Evolutionary conservation across 2,888 invertebrate genomes (phyloP).

Genomic region (Hyles lineata): DNA sequence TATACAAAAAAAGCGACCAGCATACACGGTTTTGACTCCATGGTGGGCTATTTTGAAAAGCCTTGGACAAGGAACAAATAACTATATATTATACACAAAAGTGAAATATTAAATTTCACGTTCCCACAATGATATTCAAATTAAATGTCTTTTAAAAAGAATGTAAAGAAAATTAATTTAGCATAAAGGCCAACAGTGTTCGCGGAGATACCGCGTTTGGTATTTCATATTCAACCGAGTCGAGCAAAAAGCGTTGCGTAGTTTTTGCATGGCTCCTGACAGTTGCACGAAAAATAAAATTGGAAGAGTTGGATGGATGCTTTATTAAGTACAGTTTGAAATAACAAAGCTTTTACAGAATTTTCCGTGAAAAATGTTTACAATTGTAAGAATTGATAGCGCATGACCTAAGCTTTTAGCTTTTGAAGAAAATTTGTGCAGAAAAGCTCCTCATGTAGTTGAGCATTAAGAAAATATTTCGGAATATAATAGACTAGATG

Average conservation of each 20-base stretch:
- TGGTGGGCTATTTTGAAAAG: no score
- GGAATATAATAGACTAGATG: no score
- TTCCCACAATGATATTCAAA: not conserved
- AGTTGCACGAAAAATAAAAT: slow-evolving; percentile 11
- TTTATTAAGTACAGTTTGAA: not conserved
- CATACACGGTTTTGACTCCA: no score
- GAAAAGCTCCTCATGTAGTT: no score
- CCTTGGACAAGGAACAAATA: no score
- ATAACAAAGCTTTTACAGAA: not conserved
- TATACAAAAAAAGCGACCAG: no score
- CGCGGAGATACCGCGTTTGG: not conserved
- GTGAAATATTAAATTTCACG: no score
- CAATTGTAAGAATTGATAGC: not conserved
- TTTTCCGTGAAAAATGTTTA: slow-evolving; percentile 4
- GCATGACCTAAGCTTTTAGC: no score
- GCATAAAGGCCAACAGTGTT: not conserved
- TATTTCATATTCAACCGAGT: slow-evolving; percentile 8
- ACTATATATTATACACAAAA: no score
- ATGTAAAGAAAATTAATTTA: slow-evolving; percentile 15
- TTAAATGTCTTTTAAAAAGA: not conserved
- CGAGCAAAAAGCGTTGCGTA: not conserved
- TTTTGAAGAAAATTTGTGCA: no score
- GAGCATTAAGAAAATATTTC: no score
- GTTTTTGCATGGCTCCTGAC: slow-evolving; percentile 14
- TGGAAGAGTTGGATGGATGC: slow-evolving; percentile 3